Conservation (phyloP, 2,113 vertebrate species). For the Thunnus maccoyii region DNA sequence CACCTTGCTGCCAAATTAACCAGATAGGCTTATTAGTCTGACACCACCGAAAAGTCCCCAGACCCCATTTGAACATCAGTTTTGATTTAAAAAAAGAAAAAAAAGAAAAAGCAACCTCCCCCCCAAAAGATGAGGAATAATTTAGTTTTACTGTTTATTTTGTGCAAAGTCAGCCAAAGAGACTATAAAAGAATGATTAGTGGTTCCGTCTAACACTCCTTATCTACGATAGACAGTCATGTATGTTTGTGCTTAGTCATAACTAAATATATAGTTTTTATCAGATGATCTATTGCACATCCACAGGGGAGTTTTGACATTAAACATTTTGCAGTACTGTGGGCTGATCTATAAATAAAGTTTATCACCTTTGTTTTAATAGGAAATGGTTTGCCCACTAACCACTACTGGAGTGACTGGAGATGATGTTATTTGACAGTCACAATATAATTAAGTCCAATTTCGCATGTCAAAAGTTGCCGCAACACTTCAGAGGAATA, state of each 20-base stretch:
- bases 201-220: neutral
- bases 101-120: neutral
- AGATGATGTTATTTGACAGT: conserved; percentile 35
- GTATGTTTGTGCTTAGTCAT: conserved; percentile 27
- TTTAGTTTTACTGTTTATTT: no score
- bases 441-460: conserved; percentile 29
- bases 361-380: conserved; percentile 39
- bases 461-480: conserved; percentile 27
- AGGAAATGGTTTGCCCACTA: conserved; percentile 45
- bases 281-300: conserved; percentile 32
- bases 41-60: neutral
- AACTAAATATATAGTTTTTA: conserved; percentile 32
- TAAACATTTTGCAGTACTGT: conserved; percentile 43
- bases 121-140: no score
- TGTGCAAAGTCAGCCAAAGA: no score
- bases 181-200: neutral
- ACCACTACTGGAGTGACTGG: conserved; percentile 35
- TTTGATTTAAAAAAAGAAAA: no score
- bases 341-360: conserved; percentile 51
- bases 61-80: conserved; percentile 2
- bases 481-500: conserved; percentile 47
- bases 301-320: conserved; percentile 20
- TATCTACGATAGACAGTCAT: neutral
- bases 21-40: neutral
- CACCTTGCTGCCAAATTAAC: neutral